These are phyloP conservation scores for Danio jaintianensis DNA, from an alignment of 2,797 vertebrate genomes.

Conservation along the genomic window DNA sequence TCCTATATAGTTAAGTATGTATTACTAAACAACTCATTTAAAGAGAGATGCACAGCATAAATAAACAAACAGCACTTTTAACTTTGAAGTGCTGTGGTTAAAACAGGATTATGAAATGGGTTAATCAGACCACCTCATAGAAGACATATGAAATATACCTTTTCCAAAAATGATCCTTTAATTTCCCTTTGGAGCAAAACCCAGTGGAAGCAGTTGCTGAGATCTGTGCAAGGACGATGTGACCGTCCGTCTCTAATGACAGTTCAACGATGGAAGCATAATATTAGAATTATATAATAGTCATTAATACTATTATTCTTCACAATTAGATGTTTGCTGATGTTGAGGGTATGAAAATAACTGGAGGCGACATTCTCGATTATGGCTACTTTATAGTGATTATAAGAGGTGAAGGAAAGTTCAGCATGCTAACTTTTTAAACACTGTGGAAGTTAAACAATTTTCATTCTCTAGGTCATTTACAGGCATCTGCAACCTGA, in stretches of 20 bases:
- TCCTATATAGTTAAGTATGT: neutral
- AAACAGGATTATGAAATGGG: neutral
- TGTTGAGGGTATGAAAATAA: neutral
- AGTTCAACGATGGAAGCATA: constrained; percentile 9
- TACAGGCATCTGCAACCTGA: neutral
- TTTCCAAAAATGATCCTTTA: neutral
- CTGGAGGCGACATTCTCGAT: neutral
- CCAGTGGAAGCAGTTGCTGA: constrained; percentile 19
- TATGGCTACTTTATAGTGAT: constrained; percentile 1
- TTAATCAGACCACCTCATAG: neutral
- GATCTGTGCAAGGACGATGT: neutral
- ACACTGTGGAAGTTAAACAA: neutral
- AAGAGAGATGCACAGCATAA: neutral
- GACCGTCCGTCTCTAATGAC: constrained; percentile 6
- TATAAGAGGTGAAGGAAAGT: constrained; percentile 1
- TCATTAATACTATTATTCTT: neutral
- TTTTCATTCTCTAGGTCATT: neutral
- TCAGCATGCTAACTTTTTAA: neutral
- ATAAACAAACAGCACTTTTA: constrained; percentile 9
- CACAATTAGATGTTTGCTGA: neutral
- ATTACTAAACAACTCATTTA: neutral
- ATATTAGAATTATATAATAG: constrained; percentile 3
- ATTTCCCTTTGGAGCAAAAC: neutral
- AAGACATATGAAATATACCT: neutral
- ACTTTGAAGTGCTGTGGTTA: neutral